These are phyloP conservation scores for Simalia tracyae DNA, from an alignment of 2,797 vertebrate species.

Conservation along the genomic window DNA sequence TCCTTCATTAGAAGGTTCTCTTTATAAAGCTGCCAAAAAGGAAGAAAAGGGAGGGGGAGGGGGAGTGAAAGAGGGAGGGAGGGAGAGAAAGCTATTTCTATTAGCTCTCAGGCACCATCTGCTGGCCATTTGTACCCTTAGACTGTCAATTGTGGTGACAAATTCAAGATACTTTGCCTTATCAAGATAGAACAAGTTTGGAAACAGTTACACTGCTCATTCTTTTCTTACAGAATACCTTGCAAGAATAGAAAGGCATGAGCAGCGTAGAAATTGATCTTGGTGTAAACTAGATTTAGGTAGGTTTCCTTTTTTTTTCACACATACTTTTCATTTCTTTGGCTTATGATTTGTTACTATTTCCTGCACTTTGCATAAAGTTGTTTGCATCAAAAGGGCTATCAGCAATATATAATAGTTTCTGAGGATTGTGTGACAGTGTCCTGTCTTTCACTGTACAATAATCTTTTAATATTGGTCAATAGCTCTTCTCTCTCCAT, in stretches of 20 bases:
- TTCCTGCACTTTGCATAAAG: not conserved
- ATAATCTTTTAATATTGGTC: not conserved
- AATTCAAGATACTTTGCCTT: not conserved
- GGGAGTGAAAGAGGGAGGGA: not conserved
- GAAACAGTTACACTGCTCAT: not conserved
- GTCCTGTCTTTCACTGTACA: not conserved
- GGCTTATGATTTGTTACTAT: not conserved
- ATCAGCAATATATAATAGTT: not conserved
- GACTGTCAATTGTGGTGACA: not conserved
- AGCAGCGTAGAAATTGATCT: not conserved
- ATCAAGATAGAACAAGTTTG: not conserved
- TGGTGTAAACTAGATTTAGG: not conserved
- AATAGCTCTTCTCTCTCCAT: not conserved
- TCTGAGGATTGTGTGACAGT: not conserved
- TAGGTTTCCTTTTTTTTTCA: not conserved
- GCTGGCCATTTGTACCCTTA: slow-evolving; percentile 11
- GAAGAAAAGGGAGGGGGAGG: not conserved
- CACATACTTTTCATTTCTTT: not conserved
- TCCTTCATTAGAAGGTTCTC: not conserved
- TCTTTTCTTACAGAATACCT: not conserved
- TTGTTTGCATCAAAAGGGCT: not conserved
- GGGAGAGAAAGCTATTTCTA: not conserved
- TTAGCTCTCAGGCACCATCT: slow-evolving; percentile 27
- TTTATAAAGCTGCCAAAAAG: not conserved
- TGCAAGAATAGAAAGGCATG: not conserved